A percentile compares a stretch with the other conserved stretches of the same genome.
phyloP scores from a whole-genome alignment of 2,797 vertebrate species.

The Meda fulgida region DNA sequence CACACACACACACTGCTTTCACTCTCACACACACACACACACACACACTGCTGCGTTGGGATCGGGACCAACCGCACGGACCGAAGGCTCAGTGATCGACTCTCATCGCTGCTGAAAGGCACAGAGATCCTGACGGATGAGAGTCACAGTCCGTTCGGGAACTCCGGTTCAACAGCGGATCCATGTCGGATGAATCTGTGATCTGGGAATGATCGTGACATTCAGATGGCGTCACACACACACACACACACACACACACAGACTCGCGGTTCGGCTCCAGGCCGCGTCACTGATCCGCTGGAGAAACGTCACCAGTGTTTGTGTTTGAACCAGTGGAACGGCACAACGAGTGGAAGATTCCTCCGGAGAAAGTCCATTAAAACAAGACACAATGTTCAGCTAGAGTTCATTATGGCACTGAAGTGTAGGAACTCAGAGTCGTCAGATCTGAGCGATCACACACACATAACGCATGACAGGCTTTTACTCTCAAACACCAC shows the following conservation, averaged over 20 bases:
- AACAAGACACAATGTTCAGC: constrained; percentile 65
- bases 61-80: constrained; percentile 17
- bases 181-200: neutral
- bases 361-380: constrained; percentile 67
- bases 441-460: constrained; percentile 4
- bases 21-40: too few species aligned
- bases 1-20: too few species aligned
- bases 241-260: too few species aligned
- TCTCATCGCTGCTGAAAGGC: constrained; percentile 47
- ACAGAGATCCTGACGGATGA: constrained; percentile 38
- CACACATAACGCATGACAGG: neutral
- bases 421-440: constrained; percentile 73
- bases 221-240: neutral
- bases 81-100: neutral
- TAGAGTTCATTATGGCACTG: constrained; percentile 87
- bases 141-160: neutral
- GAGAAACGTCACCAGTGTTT: constrained; percentile 87
- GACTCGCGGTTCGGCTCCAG: neutral
- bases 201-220: neutral
- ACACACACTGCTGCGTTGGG: neutral
- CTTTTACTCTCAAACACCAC: constrained; percentile 27
- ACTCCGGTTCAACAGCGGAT: neutral
- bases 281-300: neutral
- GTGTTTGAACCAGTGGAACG: constrained; percentile 88
- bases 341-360: constrained; percentile 77